phyloP scores from a whole-genome alignment of 2,797 vertebrate genomes.

The Zalophus californianus region DNA sequence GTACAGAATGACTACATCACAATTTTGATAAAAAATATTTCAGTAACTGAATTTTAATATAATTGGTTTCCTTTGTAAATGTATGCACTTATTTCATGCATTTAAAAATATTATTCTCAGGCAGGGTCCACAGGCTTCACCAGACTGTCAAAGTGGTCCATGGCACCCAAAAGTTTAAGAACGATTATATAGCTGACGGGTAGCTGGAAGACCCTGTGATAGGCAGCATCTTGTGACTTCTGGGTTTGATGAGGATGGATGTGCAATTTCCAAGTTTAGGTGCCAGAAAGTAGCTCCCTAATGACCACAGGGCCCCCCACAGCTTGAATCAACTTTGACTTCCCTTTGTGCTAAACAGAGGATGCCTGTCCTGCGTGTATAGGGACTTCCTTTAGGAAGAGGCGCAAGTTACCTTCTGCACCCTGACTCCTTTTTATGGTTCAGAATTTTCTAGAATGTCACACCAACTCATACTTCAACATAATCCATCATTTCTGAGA shows the following conservation, averaged over 20 bases:
- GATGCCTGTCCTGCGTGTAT: neutral
- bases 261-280: neutral
- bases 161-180: neutral
- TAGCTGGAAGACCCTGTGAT: neutral
- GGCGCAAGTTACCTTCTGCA: neutral
- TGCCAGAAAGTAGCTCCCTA: neutral
- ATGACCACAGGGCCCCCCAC: neutral
- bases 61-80: constrained; percentile 17
- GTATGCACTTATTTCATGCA: neutral
- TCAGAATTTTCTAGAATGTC: neutral
- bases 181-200: accelerated
- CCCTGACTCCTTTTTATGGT: neutral
- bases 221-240: neutral
- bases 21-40: neutral
- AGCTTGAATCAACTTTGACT: neutral
- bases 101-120: constrained; percentile 15
- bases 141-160: neutral
- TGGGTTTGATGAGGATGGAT: neutral
- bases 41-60: neutral
- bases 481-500: neutral
- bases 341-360: neutral
- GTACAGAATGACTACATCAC: neutral
- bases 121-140: neutral
- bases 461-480: neutral
- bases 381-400: neutral